Evolutionary conservation across 2,888 invertebrate species (phyloP), one percentile per base, ranked within the genome.

Genomic region (Orthosia cruda): DNA sequence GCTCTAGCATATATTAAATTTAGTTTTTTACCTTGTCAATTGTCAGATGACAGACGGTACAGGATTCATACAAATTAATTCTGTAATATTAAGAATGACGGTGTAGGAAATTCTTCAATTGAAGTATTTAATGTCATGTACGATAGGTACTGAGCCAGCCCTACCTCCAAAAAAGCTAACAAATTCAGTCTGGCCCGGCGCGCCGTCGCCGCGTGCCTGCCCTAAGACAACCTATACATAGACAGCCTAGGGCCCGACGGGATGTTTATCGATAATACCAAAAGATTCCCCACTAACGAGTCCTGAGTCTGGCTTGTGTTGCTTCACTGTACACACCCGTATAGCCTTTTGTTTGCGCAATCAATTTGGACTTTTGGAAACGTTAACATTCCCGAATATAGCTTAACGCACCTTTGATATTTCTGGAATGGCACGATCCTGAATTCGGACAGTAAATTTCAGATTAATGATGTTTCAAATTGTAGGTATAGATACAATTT

Each of bases 141-240:
- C 57, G 40, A 50, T 13, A 26, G 47, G 18, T 47, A 40, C 26
- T 15, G 71, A 75, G 91, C 57, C 93, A 94, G 80, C 95, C 96
- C 95, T 96, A 92, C 74, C 81, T 84, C 91, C 94, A 88, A 95
- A 95, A 94, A 94, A 91, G 87, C 89, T 87, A 89, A 89, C 90
- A 91, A 92, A 91, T 92, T 88, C 88, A 77, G 87, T 68, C 90
- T 89, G 90, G 92, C 88, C 90, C 90, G 93, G 74, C 90, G 89
- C 91, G 90, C 87, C 91, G 90, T 83, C 87, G 93, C 93, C 91
- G 91, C 92, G 92, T 94, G 94, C 96, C 95, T 96, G 96, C 95
- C 96, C 96, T 96, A 94, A 95, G 94, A 92, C 95, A 96, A 96
- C 94, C 89, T 93, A 94, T 89, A 93, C 92, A 94, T 94, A 94